phyloP scores from a whole-genome alignment of 1,140 invertebrate species.

The Bactericera cockerelli region DNA sequence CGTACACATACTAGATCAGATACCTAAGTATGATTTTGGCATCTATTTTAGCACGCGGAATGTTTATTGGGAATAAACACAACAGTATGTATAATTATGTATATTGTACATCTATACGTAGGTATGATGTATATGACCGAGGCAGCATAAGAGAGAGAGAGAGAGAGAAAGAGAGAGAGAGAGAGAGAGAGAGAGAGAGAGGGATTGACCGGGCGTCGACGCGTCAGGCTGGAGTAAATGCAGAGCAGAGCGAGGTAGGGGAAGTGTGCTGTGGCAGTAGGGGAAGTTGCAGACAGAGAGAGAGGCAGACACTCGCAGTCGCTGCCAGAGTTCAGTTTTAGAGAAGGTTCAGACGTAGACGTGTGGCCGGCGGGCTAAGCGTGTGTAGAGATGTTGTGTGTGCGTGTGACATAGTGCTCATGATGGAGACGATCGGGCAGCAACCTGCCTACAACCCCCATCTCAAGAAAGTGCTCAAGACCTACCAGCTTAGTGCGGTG shows the following conservation, averaged over 20 bases:
- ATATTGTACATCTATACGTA: too few species aligned
- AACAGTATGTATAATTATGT: too few species aligned
- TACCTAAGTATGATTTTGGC: too few species aligned
- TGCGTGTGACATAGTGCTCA: constrained; percentile 4
- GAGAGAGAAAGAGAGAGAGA: constrained; percentile 9
- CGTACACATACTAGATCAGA: too few species aligned
- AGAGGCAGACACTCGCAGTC: neutral
- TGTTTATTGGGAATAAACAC: too few species aligned
- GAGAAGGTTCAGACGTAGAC: neutral
- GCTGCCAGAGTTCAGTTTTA: neutral
- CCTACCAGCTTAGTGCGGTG: constrained; percentile 77
- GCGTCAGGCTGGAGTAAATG: constrained; percentile 9
- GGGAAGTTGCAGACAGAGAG: constrained; percentile 1
- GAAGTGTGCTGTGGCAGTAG: too few species aligned
- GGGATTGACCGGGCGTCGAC: constrained; percentile 1
- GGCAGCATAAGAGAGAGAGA: too few species aligned
- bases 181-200: constrained; percentile 12
- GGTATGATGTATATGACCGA: too few species aligned
- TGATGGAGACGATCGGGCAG: constrained; percentile 1
- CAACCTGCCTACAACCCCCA: constrained; percentile 46
- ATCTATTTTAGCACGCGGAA: too few species aligned
- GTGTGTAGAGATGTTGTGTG: neutral
- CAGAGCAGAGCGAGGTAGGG: constrained; percentile 1
- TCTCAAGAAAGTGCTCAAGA: constrained; percentile 83
- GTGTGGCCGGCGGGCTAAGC: constrained; percentile 4